phyloP scores from a whole-genome alignment of 2,888 invertebrate genomes.

The Dendrolimus houi region DNA sequence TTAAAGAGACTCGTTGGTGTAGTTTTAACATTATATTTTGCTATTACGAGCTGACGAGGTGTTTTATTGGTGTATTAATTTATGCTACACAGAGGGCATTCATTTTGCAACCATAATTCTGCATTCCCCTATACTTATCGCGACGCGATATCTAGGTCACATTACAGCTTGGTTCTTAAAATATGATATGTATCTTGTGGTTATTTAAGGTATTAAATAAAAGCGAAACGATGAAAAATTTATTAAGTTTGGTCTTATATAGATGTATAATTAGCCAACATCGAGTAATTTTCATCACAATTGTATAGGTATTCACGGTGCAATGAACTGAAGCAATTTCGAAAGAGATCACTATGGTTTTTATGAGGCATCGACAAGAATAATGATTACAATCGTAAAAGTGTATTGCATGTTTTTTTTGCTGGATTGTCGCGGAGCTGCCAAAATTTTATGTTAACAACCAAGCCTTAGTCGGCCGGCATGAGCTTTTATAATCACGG shows the following conservation, averaged over 20 bases:
- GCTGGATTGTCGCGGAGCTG: slow-evolving; percentile 17
- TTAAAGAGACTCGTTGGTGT: slow-evolving; percentile 14
- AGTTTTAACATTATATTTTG: slow-evolving; percentile 12
- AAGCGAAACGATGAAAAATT: slow-evolving; percentile 28
- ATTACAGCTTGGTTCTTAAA: slow-evolving; percentile 31
- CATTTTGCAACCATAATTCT: slow-evolving; percentile 14
- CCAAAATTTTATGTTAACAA: slow-evolving; percentile 22
- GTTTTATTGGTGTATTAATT: slow-evolving; percentile 30
- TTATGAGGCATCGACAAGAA: slow-evolving; percentile 21
- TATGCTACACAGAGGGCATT: slow-evolving; percentile 30
- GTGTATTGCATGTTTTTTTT: slow-evolving; percentile 16
- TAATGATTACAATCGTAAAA: slow-evolving; percentile 18
- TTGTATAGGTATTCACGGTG: slow-evolving; percentile 7
- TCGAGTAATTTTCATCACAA: slow-evolving; percentile 20
- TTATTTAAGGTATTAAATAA: slow-evolving; percentile 30
- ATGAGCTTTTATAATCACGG: slow-evolving; percentile 7
- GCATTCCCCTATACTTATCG: slow-evolving; percentile 29
- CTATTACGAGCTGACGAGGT: slow-evolving; percentile 11
- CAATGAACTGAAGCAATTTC: slow-evolving; percentile 32
- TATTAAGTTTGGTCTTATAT: slow-evolving; percentile 36
- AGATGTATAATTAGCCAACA: slow-evolving; percentile 40
- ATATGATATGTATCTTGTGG: slow-evolving; percentile 39
- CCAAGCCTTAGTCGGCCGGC: slow-evolving; percentile 2
- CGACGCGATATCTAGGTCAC: slow-evolving; percentile 41
- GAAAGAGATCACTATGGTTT: slow-evolving; percentile 20